Evolutionary conservation across 2,113 vertebrate species (phyloP).

Genomic region (Nematolebias whitei): DNA sequence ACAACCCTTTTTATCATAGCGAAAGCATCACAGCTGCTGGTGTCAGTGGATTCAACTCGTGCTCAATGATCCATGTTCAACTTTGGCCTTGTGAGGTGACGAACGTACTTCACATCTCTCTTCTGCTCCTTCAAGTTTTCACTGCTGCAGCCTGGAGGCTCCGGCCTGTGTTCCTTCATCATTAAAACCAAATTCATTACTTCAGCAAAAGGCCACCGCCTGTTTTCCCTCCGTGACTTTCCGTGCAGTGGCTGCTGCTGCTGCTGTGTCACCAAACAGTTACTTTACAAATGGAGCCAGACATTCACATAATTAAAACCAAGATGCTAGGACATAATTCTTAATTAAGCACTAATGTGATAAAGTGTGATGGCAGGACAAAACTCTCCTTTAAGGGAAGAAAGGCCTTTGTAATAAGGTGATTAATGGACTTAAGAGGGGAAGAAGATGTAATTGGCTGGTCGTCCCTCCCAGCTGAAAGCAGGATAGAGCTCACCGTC

Average conservation of each 20-base stretch:
- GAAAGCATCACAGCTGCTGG: slow-evolving; percentile 31
- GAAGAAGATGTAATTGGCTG: slow-evolving; percentile 82
- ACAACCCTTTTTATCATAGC: slow-evolving; percentile 5
- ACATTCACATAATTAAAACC: slow-evolving; percentile 86
- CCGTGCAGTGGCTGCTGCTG: slow-evolving; percentile 38
- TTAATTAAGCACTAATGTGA: slow-evolving; percentile 93
- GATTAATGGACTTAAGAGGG: slow-evolving; percentile 84
- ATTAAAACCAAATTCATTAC: slow-evolving; percentile 80
- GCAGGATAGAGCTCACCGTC: slow-evolving; percentile 35
- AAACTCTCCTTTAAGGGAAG: slow-evolving; percentile 72
- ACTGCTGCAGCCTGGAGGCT: slow-evolving; percentile 72
- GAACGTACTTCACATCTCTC: slow-evolving; percentile 20
- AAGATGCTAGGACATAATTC: slow-evolving; percentile 87
- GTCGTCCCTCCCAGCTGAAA: slow-evolving; percentile 55
- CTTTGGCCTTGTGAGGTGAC: slow-evolving; percentile 22
- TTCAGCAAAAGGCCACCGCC: slow-evolving; percentile 64
- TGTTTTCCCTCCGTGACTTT: slow-evolving; percentile 45
- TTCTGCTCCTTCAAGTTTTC: slow-evolving; percentile 48
- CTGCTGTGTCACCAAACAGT: slow-evolving; percentile 50
- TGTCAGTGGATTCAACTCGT: slow-evolving; percentile 26
- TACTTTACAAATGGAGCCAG: slow-evolving; percentile 82
- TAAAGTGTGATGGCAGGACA: slow-evolving; percentile 80
- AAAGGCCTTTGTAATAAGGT: slow-evolving; percentile 79
- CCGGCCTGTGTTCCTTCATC: slow-evolving; percentile 60
- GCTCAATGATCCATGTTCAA: slow-evolving; percentile 18